A percentile compares a stretch with the other conserved stretches of the same genome.
These are phyloP conservation scores for Cnemophilus loriae DNA, from an alignment of 2,113 vertebrate species.

Conservation along the genomic window DNA sequence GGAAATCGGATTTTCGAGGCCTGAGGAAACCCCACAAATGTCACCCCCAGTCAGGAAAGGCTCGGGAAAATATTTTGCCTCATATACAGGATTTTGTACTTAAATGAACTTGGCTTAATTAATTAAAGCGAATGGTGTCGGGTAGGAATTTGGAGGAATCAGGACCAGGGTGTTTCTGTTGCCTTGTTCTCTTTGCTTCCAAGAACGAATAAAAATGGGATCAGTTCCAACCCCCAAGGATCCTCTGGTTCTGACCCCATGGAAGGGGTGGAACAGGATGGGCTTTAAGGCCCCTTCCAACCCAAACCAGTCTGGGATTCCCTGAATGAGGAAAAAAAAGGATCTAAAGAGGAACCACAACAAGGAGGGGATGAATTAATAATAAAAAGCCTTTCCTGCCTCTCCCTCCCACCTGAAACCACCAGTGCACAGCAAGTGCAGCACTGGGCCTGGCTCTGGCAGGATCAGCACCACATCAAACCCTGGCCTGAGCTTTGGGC, in stretches of 20 bases:
- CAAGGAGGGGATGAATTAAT: not conserved
- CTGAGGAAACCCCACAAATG: not conserved
- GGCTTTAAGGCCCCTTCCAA: not conserved
- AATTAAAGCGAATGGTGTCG: rapidly evolving
- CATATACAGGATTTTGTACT: rapidly evolving
- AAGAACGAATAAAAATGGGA: not conserved
- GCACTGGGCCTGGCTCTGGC: not conserved
- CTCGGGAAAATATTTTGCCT: not conserved
- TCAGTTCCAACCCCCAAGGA: not conserved
- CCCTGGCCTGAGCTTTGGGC: rapidly evolving
- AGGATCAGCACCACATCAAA: rapidly evolving
- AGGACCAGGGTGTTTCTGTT: not conserved
- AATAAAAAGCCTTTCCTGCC: not conserved
- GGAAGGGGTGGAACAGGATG: not conserved
- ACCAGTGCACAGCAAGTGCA: not conserved
- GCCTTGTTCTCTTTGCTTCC: no score
- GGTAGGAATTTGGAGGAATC: rapidly evolving
- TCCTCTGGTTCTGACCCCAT: not conserved
- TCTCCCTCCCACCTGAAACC: not conserved
- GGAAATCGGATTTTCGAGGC: not conserved
- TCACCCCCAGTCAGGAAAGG: not conserved
- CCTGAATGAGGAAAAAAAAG: not conserved
- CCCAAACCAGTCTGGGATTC: not conserved
- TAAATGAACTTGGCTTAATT: not conserved
- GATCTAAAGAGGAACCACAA: not conserved